Conservation (phyloP, 1,140 invertebrate genomes). For the Pseudomyrmex gracilis region DNA sequence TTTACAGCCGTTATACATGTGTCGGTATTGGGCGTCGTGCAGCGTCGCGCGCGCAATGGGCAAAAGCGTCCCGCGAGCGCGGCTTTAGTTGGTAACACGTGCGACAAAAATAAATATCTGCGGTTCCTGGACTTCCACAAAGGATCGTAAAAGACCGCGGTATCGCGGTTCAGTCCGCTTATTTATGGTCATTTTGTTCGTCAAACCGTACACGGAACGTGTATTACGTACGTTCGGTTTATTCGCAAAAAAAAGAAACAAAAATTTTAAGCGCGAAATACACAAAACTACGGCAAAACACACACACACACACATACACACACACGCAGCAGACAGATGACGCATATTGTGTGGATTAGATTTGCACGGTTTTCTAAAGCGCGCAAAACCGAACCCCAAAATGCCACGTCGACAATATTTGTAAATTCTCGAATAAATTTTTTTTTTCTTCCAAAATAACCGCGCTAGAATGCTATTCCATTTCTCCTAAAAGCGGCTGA, state of each 20-base stretch:
- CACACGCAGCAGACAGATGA: neutral
- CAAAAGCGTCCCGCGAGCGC: neutral
- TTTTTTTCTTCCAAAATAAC: neutral
- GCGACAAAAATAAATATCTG: conserved; percentile 5
- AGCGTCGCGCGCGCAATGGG: neutral
- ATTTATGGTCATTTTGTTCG: neutral
- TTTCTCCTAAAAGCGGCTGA: conserved; percentile 7
- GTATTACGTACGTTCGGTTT: neutral
- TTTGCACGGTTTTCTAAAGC: neutral
- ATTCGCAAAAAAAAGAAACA: neutral
- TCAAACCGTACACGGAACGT: neutral
- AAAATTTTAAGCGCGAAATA: too few relatives aligned
- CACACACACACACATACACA: neutral
- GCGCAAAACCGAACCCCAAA: neutral
- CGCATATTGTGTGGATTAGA: neutral
- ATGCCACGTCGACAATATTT: neutral
- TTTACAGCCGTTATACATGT: conserved; percentile 1
- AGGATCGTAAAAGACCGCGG: neutral
- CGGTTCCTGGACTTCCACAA: neutral
- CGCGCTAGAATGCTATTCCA: neutral
- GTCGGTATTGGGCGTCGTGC: conserved; percentile 2
- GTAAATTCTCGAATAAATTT: neutral
- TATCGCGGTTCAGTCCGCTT: neutral
- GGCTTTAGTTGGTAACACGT: neutral
- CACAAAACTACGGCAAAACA: neutral